A percentile compares a stretch with the other conserved stretches of the same genome.
phyloP scores from a whole-genome alignment of 2,888 invertebrate genomes.

The Sinotaia quadrata region DNA sequence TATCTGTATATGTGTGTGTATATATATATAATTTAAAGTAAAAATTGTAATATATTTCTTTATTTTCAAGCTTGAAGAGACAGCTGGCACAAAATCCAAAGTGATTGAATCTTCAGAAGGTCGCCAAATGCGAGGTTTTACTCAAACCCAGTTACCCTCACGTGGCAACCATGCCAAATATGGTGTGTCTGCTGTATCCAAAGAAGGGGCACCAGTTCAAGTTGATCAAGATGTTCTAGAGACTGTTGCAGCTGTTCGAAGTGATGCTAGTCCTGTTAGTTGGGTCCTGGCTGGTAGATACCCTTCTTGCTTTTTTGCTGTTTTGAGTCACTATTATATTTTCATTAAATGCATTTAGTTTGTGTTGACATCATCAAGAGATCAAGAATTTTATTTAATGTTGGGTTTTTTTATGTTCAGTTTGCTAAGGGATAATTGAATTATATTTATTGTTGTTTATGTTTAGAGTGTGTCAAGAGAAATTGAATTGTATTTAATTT shows the following conservation, averaged over 20 bases:
- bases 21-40: no score
- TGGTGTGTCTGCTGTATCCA: slow-evolving; percentile 54
- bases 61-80: slow-evolving; percentile 61
- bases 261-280: slow-evolving; percentile 47
- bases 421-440: no score
- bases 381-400: no score
- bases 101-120: slow-evolving; percentile 57
- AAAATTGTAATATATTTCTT: neutral
- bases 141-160: slow-evolving; percentile 58
- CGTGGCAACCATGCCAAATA: slow-evolving; percentile 42
- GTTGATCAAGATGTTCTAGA: slow-evolving; percentile 28
- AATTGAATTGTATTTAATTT: no score
- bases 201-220: slow-evolving; percentile 48
- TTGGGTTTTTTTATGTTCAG: no score
- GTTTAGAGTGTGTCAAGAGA: no score
- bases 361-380: no score
- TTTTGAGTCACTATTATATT: no score
- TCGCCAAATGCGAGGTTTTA: slow-evolving; percentile 67
- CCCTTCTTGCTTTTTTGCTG: no score
- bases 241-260: slow-evolving; percentile 41
- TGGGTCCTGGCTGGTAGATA: slow-evolving; percentile 54
- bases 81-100: slow-evolving; percentile 66
- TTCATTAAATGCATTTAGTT: no score
- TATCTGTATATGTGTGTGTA: no score
- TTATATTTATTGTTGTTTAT: no score